phyloP scores from a whole-genome alignment of 2,113 vertebrate species.

The Eudyptes chrysolophus region DNA sequence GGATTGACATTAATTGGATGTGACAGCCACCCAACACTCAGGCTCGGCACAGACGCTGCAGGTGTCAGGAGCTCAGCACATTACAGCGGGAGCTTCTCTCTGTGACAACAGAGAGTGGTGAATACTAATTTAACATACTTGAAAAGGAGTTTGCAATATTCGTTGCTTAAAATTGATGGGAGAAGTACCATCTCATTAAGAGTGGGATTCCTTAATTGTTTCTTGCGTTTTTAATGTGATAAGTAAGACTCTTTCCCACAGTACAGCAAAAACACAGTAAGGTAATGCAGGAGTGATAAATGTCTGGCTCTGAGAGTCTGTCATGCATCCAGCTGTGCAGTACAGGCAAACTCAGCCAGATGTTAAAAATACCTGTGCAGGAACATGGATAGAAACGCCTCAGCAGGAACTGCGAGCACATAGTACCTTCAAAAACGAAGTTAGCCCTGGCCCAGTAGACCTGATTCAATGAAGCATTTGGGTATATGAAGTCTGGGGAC shows the following conservation, averaged over 20 bases:
- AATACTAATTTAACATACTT: background rate
- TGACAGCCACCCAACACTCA: background rate
- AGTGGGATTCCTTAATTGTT: background rate
- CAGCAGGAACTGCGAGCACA: background rate
- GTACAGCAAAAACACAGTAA: background rate
- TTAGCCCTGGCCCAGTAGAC: background rate
- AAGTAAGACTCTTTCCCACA: background rate
- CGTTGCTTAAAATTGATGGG: background rate
- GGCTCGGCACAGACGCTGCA: background rate
- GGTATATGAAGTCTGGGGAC: background rate
- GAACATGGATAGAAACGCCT: background rate
- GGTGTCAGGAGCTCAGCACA: background rate
- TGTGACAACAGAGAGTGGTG: background rate
- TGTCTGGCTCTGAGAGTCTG: background rate
- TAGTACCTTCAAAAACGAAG: background rate
- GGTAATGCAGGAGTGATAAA: background rate
- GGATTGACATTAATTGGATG: background rate
- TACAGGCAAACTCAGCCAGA: background rate
- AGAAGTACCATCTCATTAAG: background rate
- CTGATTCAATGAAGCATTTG: background rate
- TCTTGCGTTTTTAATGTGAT: slow-evolving; percentile 12
- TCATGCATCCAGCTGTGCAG: background rate
- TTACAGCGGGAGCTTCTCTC: background rate
- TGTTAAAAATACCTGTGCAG: background rate
- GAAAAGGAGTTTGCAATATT: background rate